Percentiles rank a stretch among this genome's conserved stretches.
Evolutionary conservation across 1,140 invertebrate genomes (phyloP).

Genomic region (Neodiprion fabricii): DNA sequence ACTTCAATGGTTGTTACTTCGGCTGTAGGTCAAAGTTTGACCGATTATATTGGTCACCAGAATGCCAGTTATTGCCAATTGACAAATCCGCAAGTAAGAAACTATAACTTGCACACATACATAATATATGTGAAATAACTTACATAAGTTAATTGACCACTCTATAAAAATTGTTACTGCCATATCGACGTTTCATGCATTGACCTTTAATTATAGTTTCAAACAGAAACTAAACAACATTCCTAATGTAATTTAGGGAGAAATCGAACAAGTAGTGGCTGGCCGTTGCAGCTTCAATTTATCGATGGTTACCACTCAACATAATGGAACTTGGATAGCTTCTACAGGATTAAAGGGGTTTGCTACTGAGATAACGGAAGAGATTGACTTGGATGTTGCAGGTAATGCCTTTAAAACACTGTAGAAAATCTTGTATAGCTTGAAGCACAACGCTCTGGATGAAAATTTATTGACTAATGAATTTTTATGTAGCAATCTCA

Average conservation of each 20-base stretch:
- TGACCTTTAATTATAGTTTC: too few relatives aligned
- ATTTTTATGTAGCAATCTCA: background rate
- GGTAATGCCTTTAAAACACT: background rate
- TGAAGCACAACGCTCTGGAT: too few relatives aligned
- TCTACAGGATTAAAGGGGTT: background rate
- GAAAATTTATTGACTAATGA: background rate
- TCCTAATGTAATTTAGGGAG: background rate
- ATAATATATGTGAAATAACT: too few relatives aligned
- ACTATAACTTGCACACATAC: background rate
- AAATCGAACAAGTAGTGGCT: background rate
- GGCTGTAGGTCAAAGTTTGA: background rate
- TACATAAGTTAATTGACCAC: too few relatives aligned
- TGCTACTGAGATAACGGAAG: background rate
- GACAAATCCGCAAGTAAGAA: background rate
- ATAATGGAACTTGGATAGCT: slow-evolving; percentile 10
- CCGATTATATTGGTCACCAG: background rate
- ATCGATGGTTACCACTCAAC: background rate
- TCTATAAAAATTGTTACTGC: too few relatives aligned
- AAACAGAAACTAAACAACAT: too few relatives aligned
- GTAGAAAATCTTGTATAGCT: too few relatives aligned
- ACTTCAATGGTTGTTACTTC: background rate
- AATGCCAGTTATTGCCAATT: slow-evolving; percentile 11
- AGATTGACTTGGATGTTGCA: background rate
- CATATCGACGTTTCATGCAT: too few relatives aligned
- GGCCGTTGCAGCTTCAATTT: background rate